Conservation (phyloP, 2,797 vertebrate genomes). For the Epinephelus malabaricus region DNA sequence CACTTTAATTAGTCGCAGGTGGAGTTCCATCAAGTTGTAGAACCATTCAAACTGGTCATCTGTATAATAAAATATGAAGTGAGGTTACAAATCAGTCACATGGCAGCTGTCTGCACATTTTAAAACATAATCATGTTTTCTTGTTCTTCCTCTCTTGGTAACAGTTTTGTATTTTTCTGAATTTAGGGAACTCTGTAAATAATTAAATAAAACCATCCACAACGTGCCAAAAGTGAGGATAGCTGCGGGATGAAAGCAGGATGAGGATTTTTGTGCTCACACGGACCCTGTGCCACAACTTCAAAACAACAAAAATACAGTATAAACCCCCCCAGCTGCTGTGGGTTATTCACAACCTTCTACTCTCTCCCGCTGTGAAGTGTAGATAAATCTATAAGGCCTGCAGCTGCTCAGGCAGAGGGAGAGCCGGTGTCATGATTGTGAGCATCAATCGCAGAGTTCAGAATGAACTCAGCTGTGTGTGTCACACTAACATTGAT, state of each 20-base stretch:
- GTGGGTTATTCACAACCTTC: conserved; percentile 7
- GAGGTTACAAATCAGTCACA: background rate
- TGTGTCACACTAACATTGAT: conserved; percentile 8
- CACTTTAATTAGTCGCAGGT: too few relatives aligned
- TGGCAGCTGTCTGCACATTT: background rate
- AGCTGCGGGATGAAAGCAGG: conserved; percentile 6
- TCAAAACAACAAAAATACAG: conserved; percentile 33
- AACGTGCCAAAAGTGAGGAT: background rate
- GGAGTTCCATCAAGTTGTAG: too few relatives aligned
- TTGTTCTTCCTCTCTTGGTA: background rate
- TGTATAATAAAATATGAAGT: background rate
- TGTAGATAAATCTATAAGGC: conserved; percentile 32
- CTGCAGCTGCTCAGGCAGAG: conserved; percentile 18
- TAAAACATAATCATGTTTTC: background rate
- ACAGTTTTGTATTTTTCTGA: background rate
- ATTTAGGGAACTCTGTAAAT: background rate
- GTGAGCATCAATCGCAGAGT: conserved; percentile 14
- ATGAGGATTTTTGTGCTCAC: background rate
- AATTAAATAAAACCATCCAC: background rate
- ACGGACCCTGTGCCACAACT: background rate
- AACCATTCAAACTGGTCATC: background rate
- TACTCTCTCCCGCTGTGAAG: background rate
- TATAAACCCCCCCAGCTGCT: conserved; percentile 10
- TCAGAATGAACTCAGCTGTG: background rate
- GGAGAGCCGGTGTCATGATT: background rate